Evolutionary conservation across 53 echinoderm and acorn worm genomes (phyloP).

Genomic region (Henricia sp.): DNA sequence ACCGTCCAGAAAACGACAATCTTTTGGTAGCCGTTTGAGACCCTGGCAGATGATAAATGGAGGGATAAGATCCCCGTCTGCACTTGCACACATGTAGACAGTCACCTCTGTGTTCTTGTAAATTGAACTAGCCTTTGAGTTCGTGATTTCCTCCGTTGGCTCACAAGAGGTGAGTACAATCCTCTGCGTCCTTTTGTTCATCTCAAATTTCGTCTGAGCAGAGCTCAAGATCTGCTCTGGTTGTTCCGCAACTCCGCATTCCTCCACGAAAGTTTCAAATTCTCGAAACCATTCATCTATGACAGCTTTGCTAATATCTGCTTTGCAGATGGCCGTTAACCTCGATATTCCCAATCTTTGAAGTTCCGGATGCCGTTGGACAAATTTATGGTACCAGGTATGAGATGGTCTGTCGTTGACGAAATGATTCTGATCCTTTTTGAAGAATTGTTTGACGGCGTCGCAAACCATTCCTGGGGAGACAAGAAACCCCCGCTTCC

Average conservation of each 20-base stretch:
- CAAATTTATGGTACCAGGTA: conserved; percentile 71
- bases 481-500: conserved; percentile 60
- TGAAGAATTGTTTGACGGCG: conserved; percentile 69
- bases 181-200: conserved; percentile 5
- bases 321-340: conserved; percentile 40
- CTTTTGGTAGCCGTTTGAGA: conserved; percentile 17
- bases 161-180: conserved; percentile 18
- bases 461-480: conserved; percentile 57
- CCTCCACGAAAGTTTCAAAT: conserved; percentile 47
- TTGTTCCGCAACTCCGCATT: conserved; percentile 43
- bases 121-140: not conserved
- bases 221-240: conserved; percentile 58
- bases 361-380: conserved; percentile 58
- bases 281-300: conserved; percentile 65
- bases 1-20: conserved; percentile 65
- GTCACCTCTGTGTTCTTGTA: conserved; percentile 13
- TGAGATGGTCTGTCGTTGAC: conserved; percentile 67
- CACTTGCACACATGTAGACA: conserved; percentile 43
- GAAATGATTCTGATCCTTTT: conserved; percentile 68
- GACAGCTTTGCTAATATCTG: conserved; percentile 33
- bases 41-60: conserved; percentile 71
- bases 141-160: not conserved
- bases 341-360: conserved; percentile 41
- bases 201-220: conserved; percentile 44
- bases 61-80: conserved; percentile 59